A percentile compares a stretch with the other conserved stretches of the same genome.
Conservation (phyloP, 2,797 vertebrate genomes). For the Thaleichthys pacificus region DNA sequence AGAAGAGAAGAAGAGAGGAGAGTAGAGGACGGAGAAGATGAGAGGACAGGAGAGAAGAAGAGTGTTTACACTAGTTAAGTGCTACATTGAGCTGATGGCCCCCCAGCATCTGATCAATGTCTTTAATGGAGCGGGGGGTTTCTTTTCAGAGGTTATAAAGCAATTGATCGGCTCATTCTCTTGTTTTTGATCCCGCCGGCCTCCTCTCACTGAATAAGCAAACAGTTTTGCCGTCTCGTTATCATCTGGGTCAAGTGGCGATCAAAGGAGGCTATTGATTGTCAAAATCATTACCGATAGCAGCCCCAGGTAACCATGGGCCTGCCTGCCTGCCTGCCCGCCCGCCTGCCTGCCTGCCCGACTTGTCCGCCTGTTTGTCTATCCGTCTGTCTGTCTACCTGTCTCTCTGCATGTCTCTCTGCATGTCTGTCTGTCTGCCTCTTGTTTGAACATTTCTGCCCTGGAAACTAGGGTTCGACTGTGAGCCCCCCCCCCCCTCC, state of each 20-base stretch:
- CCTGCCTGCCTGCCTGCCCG: background rate
- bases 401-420: no score
- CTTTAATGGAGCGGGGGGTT: conserved; percentile 6
- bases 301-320: background rate
- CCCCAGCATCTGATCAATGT: conserved; percentile 13
- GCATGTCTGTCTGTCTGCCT: background rate
- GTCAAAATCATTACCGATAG: conserved; percentile 14
- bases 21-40: no score
- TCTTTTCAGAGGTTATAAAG: conserved; percentile 13
- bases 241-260: conserved; percentile 18
- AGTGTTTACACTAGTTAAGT: conserved; percentile 7
- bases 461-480: no score
- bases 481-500: no score
- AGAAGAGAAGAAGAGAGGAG: no score
- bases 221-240: conserved; percentile 18
- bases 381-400: no score
- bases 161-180: background rate
- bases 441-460: no score
- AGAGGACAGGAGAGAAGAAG: background rate
- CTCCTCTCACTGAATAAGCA: conserved; percentile 17
- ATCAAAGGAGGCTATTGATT: conserved; percentile 28
- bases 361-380: background rate
- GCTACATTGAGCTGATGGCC: conserved; percentile 10
- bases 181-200: conserved; percentile 7
- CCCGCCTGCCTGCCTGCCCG: no score